Percentiles rank a stretch among this genome's conserved stretches.
These are phyloP conservation scores for Cremastinae sp. DNA, from an alignment of 2,888 invertebrate species.

Conservation along the genomic window DNA sequence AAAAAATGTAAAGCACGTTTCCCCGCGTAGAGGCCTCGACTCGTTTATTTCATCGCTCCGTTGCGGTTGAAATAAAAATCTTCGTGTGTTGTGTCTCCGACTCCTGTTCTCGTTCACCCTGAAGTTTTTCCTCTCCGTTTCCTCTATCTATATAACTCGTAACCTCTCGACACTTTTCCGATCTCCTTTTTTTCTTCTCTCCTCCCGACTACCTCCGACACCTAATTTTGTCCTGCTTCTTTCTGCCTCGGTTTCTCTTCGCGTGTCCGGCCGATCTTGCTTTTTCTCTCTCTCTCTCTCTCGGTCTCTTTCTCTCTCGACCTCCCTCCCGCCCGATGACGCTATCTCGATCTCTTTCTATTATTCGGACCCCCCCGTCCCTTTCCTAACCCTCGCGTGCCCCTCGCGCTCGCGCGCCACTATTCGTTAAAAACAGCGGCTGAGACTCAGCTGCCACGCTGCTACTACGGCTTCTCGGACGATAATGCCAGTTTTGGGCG, in stretches of 20 bases:
- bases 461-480: constrained; percentile 62
- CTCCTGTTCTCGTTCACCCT: constrained; percentile 28
- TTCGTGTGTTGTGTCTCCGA: constrained; percentile 33
- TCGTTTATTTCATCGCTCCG: constrained; percentile 2
- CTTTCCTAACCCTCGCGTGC: constrained; percentile 52
- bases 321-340: constrained; percentile 21
- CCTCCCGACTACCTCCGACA: constrained; percentile 37
- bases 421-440: constrained; percentile 66
- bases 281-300: constrained; percentile 41
- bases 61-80: constrained; percentile 36
- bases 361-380: constrained; percentile 25
- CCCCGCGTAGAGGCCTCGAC: constrained; percentile 7
- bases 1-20: constrained; percentile 44
- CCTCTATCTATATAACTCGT: constrained; percentile 32
- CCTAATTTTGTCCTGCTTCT: constrained; percentile 47
- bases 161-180: constrained; percentile 56
- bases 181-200: constrained; percentile 36
- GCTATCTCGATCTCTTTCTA: constrained; percentile 43
- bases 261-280: constrained; percentile 34
- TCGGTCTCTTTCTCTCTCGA: constrained; percentile 39
- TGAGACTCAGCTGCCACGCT: constrained; percentile 62
- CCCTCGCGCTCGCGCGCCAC: constrained; percentile 64
- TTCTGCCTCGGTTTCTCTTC: constrained; percentile 33
- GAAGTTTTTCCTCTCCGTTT: constrained; percentile 19
- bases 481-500: constrained; percentile 57